Evolutionary conservation across 2,113 vertebrate genomes (phyloP).

Genomic region (Tympanuchus pallidicinctus): DNA sequence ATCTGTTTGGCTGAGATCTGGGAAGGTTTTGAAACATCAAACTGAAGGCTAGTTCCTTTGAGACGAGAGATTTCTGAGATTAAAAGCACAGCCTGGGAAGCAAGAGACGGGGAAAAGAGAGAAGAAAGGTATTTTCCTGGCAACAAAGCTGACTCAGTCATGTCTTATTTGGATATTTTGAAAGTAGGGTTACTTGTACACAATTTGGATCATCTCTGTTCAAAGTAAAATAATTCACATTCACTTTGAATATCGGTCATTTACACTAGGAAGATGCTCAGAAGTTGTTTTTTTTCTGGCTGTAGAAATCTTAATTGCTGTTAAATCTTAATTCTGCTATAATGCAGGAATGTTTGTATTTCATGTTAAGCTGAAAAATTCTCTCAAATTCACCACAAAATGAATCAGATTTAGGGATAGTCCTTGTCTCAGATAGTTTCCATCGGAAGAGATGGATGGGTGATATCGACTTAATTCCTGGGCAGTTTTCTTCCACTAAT

Average conservation of each 20-base stretch:
- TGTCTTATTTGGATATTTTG: neutral
- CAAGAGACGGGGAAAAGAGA: neutral
- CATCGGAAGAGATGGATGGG: neutral
- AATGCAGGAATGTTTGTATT: neutral
- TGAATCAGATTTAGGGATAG: neutral
- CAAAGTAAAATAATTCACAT: neutral
- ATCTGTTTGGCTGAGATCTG: constrained; percentile 13
- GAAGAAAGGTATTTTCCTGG: neutral
- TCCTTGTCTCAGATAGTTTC: neutral
- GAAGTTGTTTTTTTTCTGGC: neutral
- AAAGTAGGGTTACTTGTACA: neutral
- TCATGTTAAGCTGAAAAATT: neutral
- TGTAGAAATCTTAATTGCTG: neutral
- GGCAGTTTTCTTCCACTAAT: neutral
- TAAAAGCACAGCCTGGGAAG: neutral
- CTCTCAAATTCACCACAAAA: neutral
- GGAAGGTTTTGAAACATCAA: neutral
- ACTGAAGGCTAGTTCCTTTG: neutral
- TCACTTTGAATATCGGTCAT: neutral
- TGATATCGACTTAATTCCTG: neutral
- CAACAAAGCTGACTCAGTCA: neutral
- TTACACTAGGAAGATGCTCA: neutral
- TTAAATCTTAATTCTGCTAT: neutral
- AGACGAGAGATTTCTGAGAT: neutral
- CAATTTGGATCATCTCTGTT: neutral